Evolutionary conservation across 2,888 invertebrate genomes (phyloP).

Genomic region (Thumatha senex): DNA sequence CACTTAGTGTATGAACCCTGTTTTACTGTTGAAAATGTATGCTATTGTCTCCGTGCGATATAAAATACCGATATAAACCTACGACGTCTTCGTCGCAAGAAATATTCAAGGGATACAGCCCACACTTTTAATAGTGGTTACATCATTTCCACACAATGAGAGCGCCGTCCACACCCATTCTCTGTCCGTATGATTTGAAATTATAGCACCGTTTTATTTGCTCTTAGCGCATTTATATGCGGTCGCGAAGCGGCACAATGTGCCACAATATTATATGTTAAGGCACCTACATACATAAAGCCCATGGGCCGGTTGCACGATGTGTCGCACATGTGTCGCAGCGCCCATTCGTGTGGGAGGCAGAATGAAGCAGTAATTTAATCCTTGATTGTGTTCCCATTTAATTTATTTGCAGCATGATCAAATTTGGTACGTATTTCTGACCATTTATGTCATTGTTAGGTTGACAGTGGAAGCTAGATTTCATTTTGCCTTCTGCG

Average conservation of each 20-base stretch:
- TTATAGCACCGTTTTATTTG: slow-evolving; percentile 84
- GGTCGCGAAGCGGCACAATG: slow-evolving; percentile 76
- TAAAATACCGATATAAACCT: slow-evolving; percentile 83
- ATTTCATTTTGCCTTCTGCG: slow-evolving; percentile 57
- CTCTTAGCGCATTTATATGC: slow-evolving; percentile 81
- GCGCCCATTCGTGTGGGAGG: slow-evolving; percentile 71
- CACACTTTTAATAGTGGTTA: slow-evolving; percentile 84
- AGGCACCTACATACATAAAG: slow-evolving; percentile 70
- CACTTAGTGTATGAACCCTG: slow-evolving; percentile 71
- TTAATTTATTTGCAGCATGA: slow-evolving; percentile 79
- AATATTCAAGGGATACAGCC: slow-evolving; percentile 83
- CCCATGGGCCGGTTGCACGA: slow-evolving; percentile 50
- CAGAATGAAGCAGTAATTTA: slow-evolving; percentile 80
- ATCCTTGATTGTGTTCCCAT: slow-evolving; percentile 81
- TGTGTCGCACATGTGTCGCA: slow-evolving; percentile 74
- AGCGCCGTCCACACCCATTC: slow-evolving; percentile 83
- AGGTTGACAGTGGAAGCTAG: slow-evolving; percentile 48
- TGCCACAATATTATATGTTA: slow-evolving; percentile 77
- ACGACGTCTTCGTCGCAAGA: slow-evolving; percentile 82
- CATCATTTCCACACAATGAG: slow-evolving; percentile 84
- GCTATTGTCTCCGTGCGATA: slow-evolving; percentile 81
- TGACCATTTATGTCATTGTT: slow-evolving; percentile 72
- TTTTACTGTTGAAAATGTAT: slow-evolving; percentile 77
- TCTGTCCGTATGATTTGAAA: slow-evolving; percentile 84
- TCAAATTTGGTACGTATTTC: slow-evolving; percentile 79